A percentile compares a stretch with the other conserved stretches of the same genome.
phyloP scores from a whole-genome alignment of 2,797 vertebrate genomes.

The Pterois miles region DNA sequence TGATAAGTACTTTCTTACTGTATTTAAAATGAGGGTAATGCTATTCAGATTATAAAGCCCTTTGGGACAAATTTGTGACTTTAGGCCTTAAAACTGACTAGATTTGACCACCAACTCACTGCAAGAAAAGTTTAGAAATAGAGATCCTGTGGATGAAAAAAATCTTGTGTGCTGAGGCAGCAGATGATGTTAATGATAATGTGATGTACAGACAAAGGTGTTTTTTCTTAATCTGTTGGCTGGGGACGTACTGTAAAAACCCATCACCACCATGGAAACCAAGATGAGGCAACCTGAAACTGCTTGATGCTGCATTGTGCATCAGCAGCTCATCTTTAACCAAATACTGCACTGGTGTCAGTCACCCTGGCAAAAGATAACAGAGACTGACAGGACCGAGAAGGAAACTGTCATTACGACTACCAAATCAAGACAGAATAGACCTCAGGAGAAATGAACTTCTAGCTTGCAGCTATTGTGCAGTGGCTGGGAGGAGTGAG shows the following conservation, averaged over 20 bases:
- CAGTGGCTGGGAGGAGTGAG: constrained; percentile 37
- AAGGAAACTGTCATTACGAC: constrained; percentile 74
- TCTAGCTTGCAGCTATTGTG: constrained; percentile 51
- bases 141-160: background rate
- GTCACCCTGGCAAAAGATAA: constrained; percentile 69
- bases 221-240: background rate
- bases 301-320: background rate
- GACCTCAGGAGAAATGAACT: constrained; percentile 56
- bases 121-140: background rate
- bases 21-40: background rate
- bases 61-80: background rate
- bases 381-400: constrained; percentile 77
- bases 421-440: constrained; percentile 46
- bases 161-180: background rate
- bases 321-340: background rate
- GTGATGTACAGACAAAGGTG: background rate
- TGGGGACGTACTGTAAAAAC: background rate
- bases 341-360: background rate
- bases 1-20: background rate
- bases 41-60: background rate
- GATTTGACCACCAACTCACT: background rate
- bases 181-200: background rate
- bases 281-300: constrained; percentile 6
- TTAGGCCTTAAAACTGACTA: background rate
- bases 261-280: background rate